Percentiles rank a stretch among this genome's conserved stretches.
These are phyloP conservation scores for Syrrhaptes paradoxus DNA, from an alignment of 2,113 vertebrate genomes.

Conservation along the genomic window DNA sequence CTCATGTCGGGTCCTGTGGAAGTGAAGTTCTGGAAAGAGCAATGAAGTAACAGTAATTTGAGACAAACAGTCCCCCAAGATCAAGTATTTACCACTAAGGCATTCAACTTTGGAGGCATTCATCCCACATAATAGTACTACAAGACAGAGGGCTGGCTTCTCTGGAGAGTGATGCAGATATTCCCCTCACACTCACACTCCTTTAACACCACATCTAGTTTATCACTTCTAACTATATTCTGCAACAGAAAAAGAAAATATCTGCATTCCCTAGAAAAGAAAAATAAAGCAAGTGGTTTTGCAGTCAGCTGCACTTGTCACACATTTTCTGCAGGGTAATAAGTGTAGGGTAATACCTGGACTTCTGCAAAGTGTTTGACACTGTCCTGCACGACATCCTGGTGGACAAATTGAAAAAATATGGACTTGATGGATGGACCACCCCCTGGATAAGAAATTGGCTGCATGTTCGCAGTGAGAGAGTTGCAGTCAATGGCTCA, in stretches of 20 bases:
- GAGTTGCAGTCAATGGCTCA: too few relatives aligned
- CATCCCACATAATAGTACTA: accelerated
- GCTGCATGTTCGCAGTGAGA: too few relatives aligned
- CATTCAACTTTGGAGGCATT: not conserved
- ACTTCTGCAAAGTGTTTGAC: too few relatives aligned
- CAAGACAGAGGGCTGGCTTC: not conserved
- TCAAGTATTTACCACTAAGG: not conserved
- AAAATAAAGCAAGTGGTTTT: not conserved
- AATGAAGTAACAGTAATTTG: not conserved
- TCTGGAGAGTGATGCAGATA: not conserved
- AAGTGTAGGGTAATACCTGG: not conserved
- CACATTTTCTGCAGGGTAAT: not conserved
- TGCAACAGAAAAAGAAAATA: not conserved
- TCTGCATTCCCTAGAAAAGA: not conserved
- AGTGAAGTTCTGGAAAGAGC: not conserved
- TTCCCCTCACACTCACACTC: not conserved
- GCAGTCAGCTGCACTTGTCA: not conserved
- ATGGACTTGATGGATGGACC: too few relatives aligned
- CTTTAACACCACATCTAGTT: not conserved
- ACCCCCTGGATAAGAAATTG: too few relatives aligned
- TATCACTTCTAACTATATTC: not conserved
- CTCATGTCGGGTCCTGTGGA: not conserved
- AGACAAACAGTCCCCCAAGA: not conserved
- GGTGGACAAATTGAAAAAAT: too few relatives aligned
- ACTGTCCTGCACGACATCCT: too few relatives aligned